phyloP scores from a whole-genome alignment of 1,140 invertebrate genomes.

The Agrilus planipennis region DNA sequence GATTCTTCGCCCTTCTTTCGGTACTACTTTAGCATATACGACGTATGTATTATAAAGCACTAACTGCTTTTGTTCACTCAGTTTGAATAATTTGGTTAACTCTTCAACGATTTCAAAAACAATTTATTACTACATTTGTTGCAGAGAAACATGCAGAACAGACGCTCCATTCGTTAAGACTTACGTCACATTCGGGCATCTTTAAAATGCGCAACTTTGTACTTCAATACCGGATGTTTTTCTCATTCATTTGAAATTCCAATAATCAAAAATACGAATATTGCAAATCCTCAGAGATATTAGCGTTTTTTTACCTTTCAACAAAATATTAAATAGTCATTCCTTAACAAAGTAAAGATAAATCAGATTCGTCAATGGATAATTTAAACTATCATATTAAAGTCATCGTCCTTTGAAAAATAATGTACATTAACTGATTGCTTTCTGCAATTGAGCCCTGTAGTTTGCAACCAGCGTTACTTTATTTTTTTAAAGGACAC shows the following conservation, averaged over 20 bases:
- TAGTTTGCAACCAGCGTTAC: too few species aligned
- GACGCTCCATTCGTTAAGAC: slow-evolving; percentile 82
- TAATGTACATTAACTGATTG: too few species aligned
- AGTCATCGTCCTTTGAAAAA: too few species aligned
- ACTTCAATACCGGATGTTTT: neutral
- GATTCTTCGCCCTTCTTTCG: neutral
- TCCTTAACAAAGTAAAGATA: neutral
- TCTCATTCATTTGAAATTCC: slow-evolving; percentile 1
- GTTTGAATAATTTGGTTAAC: too few species aligned
- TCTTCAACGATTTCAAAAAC: too few species aligned
- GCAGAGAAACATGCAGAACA: slow-evolving; percentile 70
- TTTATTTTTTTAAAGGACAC: too few species aligned
- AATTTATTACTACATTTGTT: slow-evolving; percentile 19
- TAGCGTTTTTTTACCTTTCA: neutral
- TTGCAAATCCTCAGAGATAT: neutral
- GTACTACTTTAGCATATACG: neutral
- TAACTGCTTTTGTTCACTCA: slow-evolving; percentile 5
- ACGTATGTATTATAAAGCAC: neutral
- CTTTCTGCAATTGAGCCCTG: too few species aligned
- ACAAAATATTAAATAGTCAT: neutral
- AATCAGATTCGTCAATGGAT: neutral
- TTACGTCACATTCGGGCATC: slow-evolving; percentile 77
- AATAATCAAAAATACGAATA: neutral
- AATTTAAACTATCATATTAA: slow-evolving; percentile 1
- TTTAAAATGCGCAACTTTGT: slow-evolving; percentile 42